phyloP scores from a whole-genome alignment of 2,113 vertebrate species.

The Proteles cristata region DNA sequence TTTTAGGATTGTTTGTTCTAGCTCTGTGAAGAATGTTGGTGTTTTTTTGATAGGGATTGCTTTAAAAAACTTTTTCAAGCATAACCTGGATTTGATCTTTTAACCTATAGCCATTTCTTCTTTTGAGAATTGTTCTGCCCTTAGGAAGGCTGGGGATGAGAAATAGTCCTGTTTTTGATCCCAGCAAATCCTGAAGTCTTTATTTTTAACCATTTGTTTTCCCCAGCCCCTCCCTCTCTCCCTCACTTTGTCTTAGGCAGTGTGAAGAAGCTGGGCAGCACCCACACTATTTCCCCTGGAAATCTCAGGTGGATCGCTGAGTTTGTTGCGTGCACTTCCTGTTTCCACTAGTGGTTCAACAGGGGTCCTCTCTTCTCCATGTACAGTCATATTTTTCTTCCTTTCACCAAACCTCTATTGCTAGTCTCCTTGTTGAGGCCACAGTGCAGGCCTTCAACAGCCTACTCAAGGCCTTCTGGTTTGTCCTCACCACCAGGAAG shows the following conservation, averaged over 20 bases:
- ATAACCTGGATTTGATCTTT: not conserved
- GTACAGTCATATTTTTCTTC: not conserved
- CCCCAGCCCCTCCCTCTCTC: not conserved
- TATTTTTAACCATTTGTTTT: not conserved
- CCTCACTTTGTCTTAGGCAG: not conserved
- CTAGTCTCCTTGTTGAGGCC: not conserved
- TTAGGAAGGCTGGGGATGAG: not conserved
- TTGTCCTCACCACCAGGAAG: not conserved
- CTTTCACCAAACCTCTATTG: not conserved
- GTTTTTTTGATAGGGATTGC: no score
- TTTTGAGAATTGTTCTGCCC: not conserved
- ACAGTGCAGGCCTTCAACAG: not conserved
- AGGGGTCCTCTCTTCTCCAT: not conserved
- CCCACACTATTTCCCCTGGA: no score
- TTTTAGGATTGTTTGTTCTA: no score
- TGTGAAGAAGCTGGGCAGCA: not conserved
- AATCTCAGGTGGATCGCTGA: not conserved
- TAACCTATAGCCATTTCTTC: not conserved
- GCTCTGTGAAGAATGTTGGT: no score
- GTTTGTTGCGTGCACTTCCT: not conserved
- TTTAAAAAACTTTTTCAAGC: not conserved
- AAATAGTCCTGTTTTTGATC: not conserved
- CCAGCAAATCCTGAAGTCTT: not conserved
- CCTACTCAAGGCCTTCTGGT: not conserved
- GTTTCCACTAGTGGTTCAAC: not conserved